A percentile compares a stretch with the other conserved stretches of the same genome.
Conservation (phyloP, 2,797 vertebrate genomes). For the Catostomus latipinnis region DNA sequence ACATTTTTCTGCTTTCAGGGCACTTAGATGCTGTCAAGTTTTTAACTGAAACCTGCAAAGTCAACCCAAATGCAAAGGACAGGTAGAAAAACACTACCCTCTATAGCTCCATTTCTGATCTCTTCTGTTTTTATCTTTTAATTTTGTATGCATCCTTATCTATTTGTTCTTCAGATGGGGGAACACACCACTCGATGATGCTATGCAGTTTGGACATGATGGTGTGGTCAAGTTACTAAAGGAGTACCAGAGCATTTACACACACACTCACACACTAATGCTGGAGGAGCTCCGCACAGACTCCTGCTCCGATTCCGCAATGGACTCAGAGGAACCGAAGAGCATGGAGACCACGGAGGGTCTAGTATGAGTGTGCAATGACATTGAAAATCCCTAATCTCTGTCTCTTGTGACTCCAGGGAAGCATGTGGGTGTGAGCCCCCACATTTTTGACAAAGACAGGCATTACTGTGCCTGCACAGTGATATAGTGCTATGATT, state of each 20-base stretch:
- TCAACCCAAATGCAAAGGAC: conserved; percentile 86
- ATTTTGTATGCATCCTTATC: neutral
- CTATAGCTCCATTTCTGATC: neutral
- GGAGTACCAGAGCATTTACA: conserved; percentile 79
- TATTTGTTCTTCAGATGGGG: conserved; percentile 81
- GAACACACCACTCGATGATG: conserved; percentile 86
- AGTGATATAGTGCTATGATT: conserved; percentile 1
- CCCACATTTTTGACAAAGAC: conserved; percentile 9
- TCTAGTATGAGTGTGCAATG: conserved; percentile 62
- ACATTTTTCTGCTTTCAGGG: conserved; percentile 70
- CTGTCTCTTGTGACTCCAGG: neutral
- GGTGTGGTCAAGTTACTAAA: conserved; percentile 80
- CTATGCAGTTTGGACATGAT: conserved; percentile 82
- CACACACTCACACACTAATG: conserved; percentile 55
- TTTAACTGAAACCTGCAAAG: conserved; percentile 85
- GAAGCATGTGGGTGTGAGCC: conserved; percentile 13
- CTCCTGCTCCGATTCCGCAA: conserved; percentile 1
- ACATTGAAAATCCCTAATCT: neutral
- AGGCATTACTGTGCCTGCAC: neutral
- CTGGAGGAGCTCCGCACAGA: conserved; percentile 56
- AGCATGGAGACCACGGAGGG: conserved; percentile 72
- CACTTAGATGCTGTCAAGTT: conserved; percentile 84
- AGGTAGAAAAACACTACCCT: conserved; percentile 72
- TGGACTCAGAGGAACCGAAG: conserved; percentile 67
- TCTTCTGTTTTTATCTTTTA: neutral